Evolutionary conservation across 2,113 vertebrate genomes (phyloP).

Genomic region (Panthera tigris): DNA sequence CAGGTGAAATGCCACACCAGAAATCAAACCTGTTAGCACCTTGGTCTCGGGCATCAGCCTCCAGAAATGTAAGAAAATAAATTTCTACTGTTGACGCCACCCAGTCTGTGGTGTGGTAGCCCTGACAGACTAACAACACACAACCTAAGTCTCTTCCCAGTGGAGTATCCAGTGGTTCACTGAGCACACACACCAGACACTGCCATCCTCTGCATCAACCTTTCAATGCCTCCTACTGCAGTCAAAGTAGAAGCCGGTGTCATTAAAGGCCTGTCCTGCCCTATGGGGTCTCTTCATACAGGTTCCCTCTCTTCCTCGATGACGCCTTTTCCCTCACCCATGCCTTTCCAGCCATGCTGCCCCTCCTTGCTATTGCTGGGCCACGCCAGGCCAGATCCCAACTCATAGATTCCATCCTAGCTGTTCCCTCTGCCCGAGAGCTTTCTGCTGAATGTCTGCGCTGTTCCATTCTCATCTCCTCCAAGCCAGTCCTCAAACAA

Average conservation of each 20-base stretch:
- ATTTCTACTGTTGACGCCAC: background rate
- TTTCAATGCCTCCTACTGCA: background rate
- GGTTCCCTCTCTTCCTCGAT: background rate
- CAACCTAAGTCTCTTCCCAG: background rate
- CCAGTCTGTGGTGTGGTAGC: background rate
- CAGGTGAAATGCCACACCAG: background rate
- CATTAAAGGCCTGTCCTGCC: background rate
- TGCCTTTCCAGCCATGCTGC: fast-evolving
- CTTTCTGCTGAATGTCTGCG: background rate
- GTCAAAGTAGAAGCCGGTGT: background rate
- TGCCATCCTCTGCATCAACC: background rate
- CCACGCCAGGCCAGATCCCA: background rate
- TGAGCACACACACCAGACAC: background rate
- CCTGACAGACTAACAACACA: background rate
- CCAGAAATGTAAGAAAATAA: background rate
- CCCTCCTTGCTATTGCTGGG: background rate
- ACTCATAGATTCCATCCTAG: background rate
- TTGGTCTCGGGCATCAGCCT: background rate
- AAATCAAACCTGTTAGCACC: background rate
- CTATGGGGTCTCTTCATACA: background rate
- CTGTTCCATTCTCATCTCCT: background rate
- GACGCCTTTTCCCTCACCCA: background rate
- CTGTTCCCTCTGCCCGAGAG: background rate
- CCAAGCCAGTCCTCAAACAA: background rate
- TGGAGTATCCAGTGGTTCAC: background rate